Conservation (phyloP, 2,888 invertebrate species). For the Polymixis lichenea region DNA sequence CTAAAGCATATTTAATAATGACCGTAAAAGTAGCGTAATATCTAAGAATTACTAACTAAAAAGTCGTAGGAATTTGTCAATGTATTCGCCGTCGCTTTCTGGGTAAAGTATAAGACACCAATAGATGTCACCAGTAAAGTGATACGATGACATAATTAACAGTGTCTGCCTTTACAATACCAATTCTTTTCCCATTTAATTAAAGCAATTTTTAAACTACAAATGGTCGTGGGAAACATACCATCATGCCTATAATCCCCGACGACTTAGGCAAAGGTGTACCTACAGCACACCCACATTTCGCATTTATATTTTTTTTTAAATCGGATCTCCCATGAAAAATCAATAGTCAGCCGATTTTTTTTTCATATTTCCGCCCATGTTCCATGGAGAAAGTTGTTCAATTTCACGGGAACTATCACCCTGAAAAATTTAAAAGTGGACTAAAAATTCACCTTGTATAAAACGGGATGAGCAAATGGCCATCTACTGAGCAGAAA, state of each 20-base stretch:
- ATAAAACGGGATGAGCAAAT: too few species aligned
- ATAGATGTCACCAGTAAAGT: neutral
- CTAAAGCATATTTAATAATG: neutral
- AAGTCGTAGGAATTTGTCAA: neutral
- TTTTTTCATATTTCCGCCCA: too few species aligned
- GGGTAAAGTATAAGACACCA: neutral
- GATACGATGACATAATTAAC: neutral
- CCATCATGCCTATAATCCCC: neutral
- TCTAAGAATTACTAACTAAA: neutral
- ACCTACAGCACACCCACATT: neutral
- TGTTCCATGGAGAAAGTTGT: too few species aligned
- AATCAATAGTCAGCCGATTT: too few species aligned
- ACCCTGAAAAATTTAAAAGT: too few species aligned
- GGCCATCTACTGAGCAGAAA: too few species aligned
- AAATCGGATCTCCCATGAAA: too few species aligned
- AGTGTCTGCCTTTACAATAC: neutral
- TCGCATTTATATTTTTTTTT: too few species aligned
- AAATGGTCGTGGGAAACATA: neutral
- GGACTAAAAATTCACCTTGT: too few species aligned
- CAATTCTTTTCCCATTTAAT: neutral
- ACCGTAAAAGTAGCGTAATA: too few species aligned
- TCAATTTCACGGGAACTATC: too few species aligned
- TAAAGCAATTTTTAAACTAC: neutral
- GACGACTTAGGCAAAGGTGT: neutral
- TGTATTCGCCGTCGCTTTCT: too few species aligned